phyloP scores from a whole-genome alignment of 2,113 vertebrate species.

The Cyanocitta stelleri region DNA sequence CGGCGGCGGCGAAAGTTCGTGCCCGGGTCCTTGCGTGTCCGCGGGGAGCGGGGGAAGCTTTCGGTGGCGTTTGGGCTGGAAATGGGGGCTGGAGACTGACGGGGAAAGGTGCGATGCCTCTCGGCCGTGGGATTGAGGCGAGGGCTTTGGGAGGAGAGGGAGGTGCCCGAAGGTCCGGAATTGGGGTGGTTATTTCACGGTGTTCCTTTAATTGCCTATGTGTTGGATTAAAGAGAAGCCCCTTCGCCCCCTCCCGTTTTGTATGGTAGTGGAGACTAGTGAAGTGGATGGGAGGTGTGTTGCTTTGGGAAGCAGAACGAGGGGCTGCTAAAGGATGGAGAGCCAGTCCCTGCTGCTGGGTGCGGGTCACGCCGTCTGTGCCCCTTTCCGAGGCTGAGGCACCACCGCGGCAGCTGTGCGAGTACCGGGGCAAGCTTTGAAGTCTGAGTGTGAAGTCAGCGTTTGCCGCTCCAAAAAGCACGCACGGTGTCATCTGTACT shows the following conservation, averaged over 20 bases:
- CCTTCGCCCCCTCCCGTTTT: accelerated
- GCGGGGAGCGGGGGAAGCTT: background rate
- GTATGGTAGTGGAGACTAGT: background rate
- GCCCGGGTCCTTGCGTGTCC: background rate
- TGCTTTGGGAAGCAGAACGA: background rate
- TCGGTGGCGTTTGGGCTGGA: background rate
- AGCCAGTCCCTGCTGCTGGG: background rate
- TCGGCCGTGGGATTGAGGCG: background rate
- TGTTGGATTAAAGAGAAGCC: background rate
- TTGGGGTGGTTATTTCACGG: background rate
- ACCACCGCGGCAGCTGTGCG: accelerated
- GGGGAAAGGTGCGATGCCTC: background rate
- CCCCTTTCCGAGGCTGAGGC: background rate
- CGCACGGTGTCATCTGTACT: accelerated
- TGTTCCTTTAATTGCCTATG: too few relatives aligned
- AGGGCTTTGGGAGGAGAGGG: background rate
- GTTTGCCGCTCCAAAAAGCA: background rate
- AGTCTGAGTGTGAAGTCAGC: background rate
- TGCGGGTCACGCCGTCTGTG: accelerated
- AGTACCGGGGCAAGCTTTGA: accelerated
- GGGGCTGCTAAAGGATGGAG: accelerated
- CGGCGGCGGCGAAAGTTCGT: background rate
- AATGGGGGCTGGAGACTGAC: background rate
- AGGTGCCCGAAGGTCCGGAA: background rate
- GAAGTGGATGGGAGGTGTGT: background rate